Percentiles rank a stretch among this genome's conserved stretches.
Conservation (phyloP, 2,888 invertebrate genomes). For the Helleia helle region DNA sequence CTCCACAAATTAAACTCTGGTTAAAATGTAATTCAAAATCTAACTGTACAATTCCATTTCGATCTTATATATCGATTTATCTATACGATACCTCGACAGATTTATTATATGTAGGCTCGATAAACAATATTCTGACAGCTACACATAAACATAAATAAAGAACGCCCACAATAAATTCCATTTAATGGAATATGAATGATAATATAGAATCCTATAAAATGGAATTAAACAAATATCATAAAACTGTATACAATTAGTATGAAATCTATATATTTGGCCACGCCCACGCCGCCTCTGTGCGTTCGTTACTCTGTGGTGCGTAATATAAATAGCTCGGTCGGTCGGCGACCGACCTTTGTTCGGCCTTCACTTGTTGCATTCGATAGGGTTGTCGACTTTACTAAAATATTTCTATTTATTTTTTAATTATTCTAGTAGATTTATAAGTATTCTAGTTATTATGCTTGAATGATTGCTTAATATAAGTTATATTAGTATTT, state of each 20-base stretch:
- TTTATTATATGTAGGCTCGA: slow-evolving; percentile 9
- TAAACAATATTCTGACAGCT: slow-evolving; percentile 4
- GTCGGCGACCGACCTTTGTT: slow-evolving; percentile 64
- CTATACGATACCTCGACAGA: too few relatives aligned
- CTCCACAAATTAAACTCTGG: too few relatives aligned
- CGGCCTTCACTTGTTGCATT: slow-evolving; percentile 57
- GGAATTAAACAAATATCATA: slow-evolving; percentile 12
- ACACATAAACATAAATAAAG: neutral
- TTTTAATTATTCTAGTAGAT: too few relatives aligned
- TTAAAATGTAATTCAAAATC: too few relatives aligned
- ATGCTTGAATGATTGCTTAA: too few relatives aligned
- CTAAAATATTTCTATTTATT: neutral
- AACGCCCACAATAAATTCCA: slow-evolving; percentile 1
- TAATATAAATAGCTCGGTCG: slow-evolving; percentile 62
- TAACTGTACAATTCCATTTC: neutral
- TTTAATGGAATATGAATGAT: neutral
- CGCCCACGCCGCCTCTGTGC: slow-evolving; percentile 33
- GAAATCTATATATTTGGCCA: slow-evolving; percentile 22
- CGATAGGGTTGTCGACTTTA: slow-evolving; percentile 21
- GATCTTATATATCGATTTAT: neutral
- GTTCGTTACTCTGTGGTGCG: slow-evolving; percentile 21
- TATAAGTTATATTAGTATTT: too few relatives aligned
- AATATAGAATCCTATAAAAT: too few relatives aligned
- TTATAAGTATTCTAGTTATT: too few relatives aligned
- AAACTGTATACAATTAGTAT: slow-evolving; percentile 19